A percentile compares a stretch with the other conserved stretches of the same genome.
Conservation (phyloP, 2,888 invertebrate genomes). For the Polyommatus iphigenia region DNA sequence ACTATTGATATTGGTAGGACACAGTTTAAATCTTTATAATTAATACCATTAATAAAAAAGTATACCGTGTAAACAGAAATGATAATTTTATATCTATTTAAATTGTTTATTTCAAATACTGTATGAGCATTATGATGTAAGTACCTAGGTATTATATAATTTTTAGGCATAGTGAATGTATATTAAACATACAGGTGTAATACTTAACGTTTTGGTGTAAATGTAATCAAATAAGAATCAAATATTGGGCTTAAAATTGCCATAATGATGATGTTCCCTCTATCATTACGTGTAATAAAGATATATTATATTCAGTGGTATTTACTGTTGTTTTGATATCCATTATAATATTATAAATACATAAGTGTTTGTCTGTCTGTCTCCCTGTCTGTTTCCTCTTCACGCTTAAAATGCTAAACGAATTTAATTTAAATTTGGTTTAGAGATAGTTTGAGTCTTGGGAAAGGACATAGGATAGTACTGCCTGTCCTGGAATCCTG, state of each 20-base stretch:
- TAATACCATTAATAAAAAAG: no score
- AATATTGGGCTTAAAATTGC: conserved; percentile 22
- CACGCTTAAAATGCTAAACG: no score
- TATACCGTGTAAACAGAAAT: no score
- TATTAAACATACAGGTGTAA: conserved; percentile 21
- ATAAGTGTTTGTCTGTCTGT: no score
- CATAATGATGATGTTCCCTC: conserved; percentile 30
- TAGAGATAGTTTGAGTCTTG: no score
- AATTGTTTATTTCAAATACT: background rate
- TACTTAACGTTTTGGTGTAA: conserved; percentile 41
- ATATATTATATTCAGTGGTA: conserved; percentile 30
- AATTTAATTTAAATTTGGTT: no score
- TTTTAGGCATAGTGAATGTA: conserved; percentile 6
- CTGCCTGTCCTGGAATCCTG: no score
- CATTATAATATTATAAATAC: no score
- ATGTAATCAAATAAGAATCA: conserved; percentile 42
- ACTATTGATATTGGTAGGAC: no score
- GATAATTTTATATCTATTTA: background rate
- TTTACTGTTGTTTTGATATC: background rate
- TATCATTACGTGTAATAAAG: conserved; percentile 37
- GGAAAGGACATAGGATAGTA: no score
- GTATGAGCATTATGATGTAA: background rate
- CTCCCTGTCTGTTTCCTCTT: no score
- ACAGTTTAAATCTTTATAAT: no score
- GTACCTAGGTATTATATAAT: background rate